Percentiles rank a stretch among this genome's conserved stretches.
Conservation (phyloP, 2,113 vertebrate species). For the Sylvietta virens region DNA sequence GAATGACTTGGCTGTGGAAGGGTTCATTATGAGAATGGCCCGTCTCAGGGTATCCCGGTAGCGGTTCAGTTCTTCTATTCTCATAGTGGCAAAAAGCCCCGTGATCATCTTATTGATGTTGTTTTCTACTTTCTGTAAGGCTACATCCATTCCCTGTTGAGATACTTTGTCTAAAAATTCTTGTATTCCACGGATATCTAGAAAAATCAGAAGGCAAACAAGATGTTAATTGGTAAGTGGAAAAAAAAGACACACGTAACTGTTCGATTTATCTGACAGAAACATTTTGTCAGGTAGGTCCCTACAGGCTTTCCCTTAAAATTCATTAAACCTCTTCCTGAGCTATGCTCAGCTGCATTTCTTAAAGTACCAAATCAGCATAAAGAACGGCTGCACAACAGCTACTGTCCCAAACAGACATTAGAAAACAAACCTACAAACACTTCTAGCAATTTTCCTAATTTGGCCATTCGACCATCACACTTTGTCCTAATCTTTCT, state of each 20-base stretch:
- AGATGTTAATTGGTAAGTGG: constrained; percentile 22
- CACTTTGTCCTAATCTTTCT: not conserved
- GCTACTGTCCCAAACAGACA: not conserved
- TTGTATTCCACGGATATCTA: constrained; percentile 97
- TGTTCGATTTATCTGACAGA: not conserved
- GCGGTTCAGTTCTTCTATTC: constrained; percentile 94
- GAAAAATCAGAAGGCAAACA: constrained; percentile 61
- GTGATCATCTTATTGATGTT: constrained; percentile 99
- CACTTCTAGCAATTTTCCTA: not conserved
- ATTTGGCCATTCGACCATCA: not conserved
- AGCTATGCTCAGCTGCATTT: not conserved
- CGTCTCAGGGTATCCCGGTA: constrained; percentile 92
- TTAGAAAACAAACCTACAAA: not conserved
- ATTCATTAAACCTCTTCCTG: not conserved
- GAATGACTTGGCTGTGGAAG: constrained; percentile 92
- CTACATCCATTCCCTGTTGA: constrained; percentile 98
- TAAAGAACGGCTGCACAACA: not conserved
- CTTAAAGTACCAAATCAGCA: not conserved
- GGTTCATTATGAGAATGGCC: constrained; percentile 95
- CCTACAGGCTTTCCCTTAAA: not conserved
- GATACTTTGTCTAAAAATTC: constrained; percentile 96
- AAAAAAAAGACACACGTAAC: not conserved
- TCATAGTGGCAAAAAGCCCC: constrained; percentile 91
- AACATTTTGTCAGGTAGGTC: not conserved
- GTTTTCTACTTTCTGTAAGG: constrained; percentile 97